Base-by-base conservation (phyloP, 2,113 vertebrate genomes). In the Brienomyrus brachyistius region DNA sequence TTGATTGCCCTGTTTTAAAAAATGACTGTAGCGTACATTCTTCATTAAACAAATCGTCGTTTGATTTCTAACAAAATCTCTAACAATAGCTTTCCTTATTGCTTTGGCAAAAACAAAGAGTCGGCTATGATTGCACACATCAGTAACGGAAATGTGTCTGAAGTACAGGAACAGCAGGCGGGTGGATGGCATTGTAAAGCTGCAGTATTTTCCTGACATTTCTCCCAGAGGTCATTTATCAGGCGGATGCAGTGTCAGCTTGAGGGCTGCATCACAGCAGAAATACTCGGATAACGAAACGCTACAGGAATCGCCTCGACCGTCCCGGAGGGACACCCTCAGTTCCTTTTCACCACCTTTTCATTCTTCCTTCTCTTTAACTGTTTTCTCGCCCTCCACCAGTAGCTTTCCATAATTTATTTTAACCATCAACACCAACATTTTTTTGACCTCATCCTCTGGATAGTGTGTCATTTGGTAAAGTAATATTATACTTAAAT, bases 11-110 rank as follows among this genome's bases (percentile, higher is more conserved):
- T 56, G 21, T 7, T 56, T 56, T 2, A 56, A 56, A 56, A 56
- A 21, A 21, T 21, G 5, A 40, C 82, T 90, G 89, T 70, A 87
- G 40, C 31, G 19, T 54, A 1, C 54, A 21, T n/a, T 23, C 48
- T 40, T 52, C 11, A 54, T 92, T 91, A 93, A 92, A 89, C 83
- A 88, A 31, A 89, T 86, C 90, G 89, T 90, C 52, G 35, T 80
- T 56, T 84, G 43, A 66, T 91, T 91, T 88, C 35, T 77, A 90
- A 92, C 90, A 80, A 92, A 93, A 94, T 87, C 90, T 80, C 90
- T 91, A 92, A 95, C 93, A 94, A 94, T 94, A 91, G 91, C 91
- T 92, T 94, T 95, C 94, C 93, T 94, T 93, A 94, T 92, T 93
- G 91, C 92, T 88, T 56, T 90, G 91, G 92, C 84, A 91, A 94